Conservation (phyloP, 2,888 invertebrate genomes). For the Ornithoptera alexandrae region DNA sequence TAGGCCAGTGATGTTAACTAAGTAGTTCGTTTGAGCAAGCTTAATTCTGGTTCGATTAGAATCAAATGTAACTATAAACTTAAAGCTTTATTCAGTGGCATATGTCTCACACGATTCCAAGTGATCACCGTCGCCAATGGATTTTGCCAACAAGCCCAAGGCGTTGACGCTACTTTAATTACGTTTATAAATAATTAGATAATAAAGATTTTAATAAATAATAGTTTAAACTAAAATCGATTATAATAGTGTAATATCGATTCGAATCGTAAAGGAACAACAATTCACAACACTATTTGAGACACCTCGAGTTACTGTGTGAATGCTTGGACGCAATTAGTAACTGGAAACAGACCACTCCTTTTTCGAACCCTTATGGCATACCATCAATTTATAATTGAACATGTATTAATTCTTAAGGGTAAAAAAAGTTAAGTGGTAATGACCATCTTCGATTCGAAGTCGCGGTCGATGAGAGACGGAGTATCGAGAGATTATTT, state of each 20-base stretch:
- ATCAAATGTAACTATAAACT: not conserved
- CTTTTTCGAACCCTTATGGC: slow-evolving; percentile 13
- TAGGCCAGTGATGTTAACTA: slow-evolving; percentile 9
- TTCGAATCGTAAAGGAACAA: not conserved
- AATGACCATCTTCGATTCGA: not conserved
- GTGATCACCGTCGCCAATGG: too few species aligned
- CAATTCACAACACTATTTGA: slow-evolving; percentile 12
- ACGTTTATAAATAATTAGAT: not conserved
- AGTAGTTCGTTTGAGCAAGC: slow-evolving; percentile 8
- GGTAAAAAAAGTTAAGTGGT: not conserved
- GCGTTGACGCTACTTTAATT: not conserved
- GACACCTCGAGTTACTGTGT: slow-evolving; percentile 12
- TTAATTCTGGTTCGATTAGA: not conserved
- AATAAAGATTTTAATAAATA: not conserved
- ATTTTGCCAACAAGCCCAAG: too few species aligned
- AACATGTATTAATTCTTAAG: not conserved
- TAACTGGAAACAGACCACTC: slow-evolving; percentile 20
- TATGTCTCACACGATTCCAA: too few species aligned
- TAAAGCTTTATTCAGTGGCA: too few species aligned
- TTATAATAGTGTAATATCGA: not conserved
- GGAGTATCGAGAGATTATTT: too few species aligned
- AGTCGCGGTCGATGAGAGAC: not conserved
- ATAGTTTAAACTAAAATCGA: not conserved
- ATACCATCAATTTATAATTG: slow-evolving; percentile 3
- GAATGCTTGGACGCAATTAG: slow-evolving; percentile 22